Evolutionary conservation across 1,140 invertebrate genomes (phyloP).

Genomic region (Berghia stephanieae): DNA sequence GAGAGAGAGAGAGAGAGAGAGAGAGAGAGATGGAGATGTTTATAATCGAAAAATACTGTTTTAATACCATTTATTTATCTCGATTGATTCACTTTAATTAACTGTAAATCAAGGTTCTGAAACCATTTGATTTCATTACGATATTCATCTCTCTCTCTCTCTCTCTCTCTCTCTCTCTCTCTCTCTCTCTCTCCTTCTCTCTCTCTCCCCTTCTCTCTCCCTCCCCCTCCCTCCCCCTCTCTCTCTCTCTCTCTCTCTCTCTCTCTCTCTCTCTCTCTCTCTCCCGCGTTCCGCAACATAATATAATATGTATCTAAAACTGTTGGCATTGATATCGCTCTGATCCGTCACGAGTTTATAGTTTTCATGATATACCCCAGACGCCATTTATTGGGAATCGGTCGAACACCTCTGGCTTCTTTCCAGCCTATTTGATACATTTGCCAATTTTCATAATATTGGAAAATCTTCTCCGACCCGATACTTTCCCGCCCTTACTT

Average conservation of each 20-base stretch:
- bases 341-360: too few species aligned
- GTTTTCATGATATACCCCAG: too few species aligned
- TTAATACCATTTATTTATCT: background rate
- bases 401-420: too few species aligned
- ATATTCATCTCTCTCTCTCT: background rate
- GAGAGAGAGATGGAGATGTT: background rate
- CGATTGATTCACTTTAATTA: background rate
- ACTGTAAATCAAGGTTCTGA: background rate
- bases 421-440: too few species aligned
- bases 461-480: too few species aligned
- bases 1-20: conserved; percentile 16
- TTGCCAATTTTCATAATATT: too few species aligned
- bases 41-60: background rate
- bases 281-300: background rate
- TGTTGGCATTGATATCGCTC: too few species aligned
- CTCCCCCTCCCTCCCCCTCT: background rate
- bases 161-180: conserved; percentile 4
- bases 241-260: background rate
- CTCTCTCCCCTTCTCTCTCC: conserved; percentile 7
- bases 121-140: too few species aligned
- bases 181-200: conserved; percentile 13
- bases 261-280: background rate
- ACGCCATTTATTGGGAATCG: too few species aligned
- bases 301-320: too few species aligned
- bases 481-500: too few species aligned